Conservation (phyloP, 2,888 invertebrate species). For the Anorthoa munda region DNA sequence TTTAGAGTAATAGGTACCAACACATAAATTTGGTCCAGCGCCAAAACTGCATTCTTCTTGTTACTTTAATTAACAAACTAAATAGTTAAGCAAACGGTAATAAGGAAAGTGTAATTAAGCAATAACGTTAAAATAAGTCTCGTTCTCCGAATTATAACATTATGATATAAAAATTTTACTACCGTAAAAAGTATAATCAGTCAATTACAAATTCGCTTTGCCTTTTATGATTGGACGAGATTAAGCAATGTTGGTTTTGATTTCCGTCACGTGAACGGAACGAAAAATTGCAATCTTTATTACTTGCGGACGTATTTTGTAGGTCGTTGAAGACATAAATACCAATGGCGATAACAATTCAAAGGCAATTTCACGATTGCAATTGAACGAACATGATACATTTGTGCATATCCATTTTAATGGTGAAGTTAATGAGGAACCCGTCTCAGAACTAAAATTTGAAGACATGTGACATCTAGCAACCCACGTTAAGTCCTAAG, state of each 20-base stretch:
- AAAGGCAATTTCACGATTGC: background rate
- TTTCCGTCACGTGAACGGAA: slow-evolving; percentile 7
- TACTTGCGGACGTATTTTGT: background rate
- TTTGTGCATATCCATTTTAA: background rate
- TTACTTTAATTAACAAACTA: background rate
- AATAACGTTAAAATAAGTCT: slow-evolving; percentile 2
- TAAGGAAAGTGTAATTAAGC: background rate
- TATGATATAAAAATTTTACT: slow-evolving; percentile 5
- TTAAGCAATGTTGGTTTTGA: slow-evolving; percentile 10
- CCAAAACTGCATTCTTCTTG: background rate
- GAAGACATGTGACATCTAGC: background rate
- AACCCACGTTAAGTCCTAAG: background rate
- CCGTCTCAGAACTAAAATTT: too few relatives aligned
- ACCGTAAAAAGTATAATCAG: slow-evolving; percentile 8
- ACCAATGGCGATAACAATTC: slow-evolving; percentile 10
- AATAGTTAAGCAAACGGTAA: background rate
- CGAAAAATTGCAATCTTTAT: slow-evolving; percentile 15
- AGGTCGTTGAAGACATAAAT: slow-evolving; percentile 23
- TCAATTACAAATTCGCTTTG: slow-evolving; percentile 31
- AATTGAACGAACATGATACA: background rate
- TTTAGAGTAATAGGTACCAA: background rate
- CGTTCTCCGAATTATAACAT: slow-evolving; percentile 16
- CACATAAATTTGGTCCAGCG: background rate
- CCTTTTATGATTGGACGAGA: slow-evolving; percentile 10
- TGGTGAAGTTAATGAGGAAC: too few relatives aligned